Percentiles rank a stretch among this genome's conserved stretches.
Conservation (phyloP, 2,888 invertebrate genomes). For the Protula sp. region DNA sequence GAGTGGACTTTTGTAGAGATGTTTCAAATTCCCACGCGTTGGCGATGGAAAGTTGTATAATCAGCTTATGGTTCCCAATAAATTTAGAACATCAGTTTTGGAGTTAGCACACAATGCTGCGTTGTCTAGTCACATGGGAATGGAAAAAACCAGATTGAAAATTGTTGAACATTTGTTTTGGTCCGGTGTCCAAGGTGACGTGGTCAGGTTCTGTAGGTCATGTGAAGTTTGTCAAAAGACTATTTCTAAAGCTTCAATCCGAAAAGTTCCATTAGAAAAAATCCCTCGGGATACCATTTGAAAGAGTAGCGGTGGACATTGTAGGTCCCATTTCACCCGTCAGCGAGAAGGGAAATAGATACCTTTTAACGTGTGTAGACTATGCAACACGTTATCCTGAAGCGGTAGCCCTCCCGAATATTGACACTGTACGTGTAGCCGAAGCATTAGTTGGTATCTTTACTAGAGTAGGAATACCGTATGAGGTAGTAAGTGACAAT, state of each 20-base stretch:
- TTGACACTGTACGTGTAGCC: background rate
- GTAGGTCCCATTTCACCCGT: background rate
- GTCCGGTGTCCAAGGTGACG: background rate
- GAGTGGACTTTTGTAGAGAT: too few relatives aligned
- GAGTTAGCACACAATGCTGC: background rate
- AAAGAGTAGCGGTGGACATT: background rate
- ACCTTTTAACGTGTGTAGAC: background rate
- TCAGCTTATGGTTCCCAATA: background rate
- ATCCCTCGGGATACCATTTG: background rate
- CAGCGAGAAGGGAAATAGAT: background rate
- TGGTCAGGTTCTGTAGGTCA: background rate
- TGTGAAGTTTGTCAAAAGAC: background rate
- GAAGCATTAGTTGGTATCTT: background rate
- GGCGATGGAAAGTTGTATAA: too few relatives aligned
- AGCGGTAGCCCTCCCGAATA: background rate
- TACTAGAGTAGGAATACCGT: background rate
- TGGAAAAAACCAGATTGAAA: background rate
- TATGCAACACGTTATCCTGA: background rate
- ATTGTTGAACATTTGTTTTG: background rate
- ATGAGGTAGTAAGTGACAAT: background rate
- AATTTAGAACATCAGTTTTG: background rate
- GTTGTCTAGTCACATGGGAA: background rate
- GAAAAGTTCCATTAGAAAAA: too few relatives aligned
- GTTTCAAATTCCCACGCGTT: too few relatives aligned
- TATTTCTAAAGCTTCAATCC: too few relatives aligned